phyloP scores from a whole-genome alignment of 2,797 vertebrate genomes.

The Brachyrhaphis roseni region DNA sequence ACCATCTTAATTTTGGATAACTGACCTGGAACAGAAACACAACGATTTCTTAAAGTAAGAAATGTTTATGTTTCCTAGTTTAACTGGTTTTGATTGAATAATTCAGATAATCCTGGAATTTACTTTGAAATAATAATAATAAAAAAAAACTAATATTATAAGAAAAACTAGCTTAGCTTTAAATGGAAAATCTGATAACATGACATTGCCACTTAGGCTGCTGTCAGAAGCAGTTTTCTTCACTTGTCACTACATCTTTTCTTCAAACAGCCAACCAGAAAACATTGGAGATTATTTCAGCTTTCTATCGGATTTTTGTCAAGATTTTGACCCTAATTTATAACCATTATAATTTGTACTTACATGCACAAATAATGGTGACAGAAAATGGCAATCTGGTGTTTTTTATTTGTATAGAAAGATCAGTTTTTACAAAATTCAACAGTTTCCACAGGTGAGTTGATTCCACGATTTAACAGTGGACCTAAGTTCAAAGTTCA shows the following conservation, averaged over 20 bases:
- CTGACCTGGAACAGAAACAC: background rate
- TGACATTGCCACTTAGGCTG: background rate
- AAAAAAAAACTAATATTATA: background rate
- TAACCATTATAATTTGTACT: background rate
- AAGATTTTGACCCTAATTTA: background rate
- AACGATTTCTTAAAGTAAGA: too few relatives aligned
- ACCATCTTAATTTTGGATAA: background rate
- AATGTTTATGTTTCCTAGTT: background rate
- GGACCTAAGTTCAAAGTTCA: slow-evolving; percentile 19
- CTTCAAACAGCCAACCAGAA: slow-evolving; percentile 2
- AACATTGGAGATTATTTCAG: background rate
- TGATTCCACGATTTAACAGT: slow-evolving; percentile 10
- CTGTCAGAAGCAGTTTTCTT: slow-evolving; percentile 10
- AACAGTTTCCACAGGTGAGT: background rate
- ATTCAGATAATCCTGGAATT: background rate
- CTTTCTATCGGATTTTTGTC: background rate
- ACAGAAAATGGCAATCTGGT: background rate
- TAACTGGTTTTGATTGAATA: background rate
- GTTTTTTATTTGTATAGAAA: background rate
- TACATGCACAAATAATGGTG: background rate
- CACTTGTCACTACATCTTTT: slow-evolving; percentile 7
- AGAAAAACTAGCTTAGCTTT: background rate
- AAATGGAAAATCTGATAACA: background rate
- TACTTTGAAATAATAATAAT: background rate
- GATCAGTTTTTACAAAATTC: background rate